Conservation (phyloP, 2,113 vertebrate species). For the Nerophis ophidion region DNA sequence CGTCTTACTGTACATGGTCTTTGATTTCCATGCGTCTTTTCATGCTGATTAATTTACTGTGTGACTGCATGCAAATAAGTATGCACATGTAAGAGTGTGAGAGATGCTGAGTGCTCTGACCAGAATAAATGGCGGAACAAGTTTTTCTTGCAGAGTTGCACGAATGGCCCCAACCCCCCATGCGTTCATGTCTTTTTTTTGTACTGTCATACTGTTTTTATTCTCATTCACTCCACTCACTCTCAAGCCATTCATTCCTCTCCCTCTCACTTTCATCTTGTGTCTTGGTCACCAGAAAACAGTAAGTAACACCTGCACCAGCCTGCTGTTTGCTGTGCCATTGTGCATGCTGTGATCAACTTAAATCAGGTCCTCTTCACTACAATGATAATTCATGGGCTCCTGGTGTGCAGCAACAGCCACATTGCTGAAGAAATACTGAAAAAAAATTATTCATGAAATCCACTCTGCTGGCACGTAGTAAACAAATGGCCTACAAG, state of each 20-base stretch:
- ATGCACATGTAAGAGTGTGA: constrained; percentile 8
- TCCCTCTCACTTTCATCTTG: constrained; percentile 73
- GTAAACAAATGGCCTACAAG: neutral
- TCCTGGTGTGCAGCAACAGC: constrained; percentile 37
- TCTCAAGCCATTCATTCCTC: constrained; percentile 57
- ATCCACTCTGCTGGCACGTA: neutral
- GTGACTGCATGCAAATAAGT: constrained; percentile 11
- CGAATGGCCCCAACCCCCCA: constrained; percentile 12
- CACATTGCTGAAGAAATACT: constrained; percentile 21
- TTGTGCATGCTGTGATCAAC: constrained; percentile 74
- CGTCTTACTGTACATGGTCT: too few relatives aligned
- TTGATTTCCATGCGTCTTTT: too few relatives aligned
- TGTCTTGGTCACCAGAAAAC: constrained; percentile 80
- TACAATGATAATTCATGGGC: constrained; percentile 7
- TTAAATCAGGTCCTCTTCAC: constrained; percentile 52
- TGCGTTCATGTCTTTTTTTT: constrained; percentile 30
- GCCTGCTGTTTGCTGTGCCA: constrained; percentile 72
- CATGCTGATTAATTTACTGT: too few relatives aligned
- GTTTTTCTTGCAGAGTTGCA: constrained; percentile 19
- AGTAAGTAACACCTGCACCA: constrained; percentile 82
- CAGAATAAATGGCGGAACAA: neutral
- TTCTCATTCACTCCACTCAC: constrained; percentile 52
- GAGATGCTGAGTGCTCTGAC: constrained; percentile 1
- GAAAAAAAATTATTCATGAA: constrained; percentile 4
- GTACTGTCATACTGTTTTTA: constrained; percentile 21